Evolutionary conservation across 2,113 vertebrate genomes (phyloP).

Genomic region (Carassius carassius): DNA sequence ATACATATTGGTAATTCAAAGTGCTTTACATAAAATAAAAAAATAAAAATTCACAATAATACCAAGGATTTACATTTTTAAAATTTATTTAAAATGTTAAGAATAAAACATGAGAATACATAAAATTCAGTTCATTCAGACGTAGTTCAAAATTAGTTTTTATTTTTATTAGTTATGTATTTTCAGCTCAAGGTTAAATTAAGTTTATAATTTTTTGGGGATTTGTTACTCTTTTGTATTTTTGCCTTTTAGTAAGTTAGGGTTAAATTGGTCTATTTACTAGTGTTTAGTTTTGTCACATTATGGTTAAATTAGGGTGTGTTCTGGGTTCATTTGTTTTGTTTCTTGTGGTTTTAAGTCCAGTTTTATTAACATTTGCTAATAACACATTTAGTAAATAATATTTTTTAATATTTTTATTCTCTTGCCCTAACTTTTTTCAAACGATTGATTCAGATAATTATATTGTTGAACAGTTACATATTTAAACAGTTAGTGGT

Average conservation of each 20-base stretch:
- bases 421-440: neutral
- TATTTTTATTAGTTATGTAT: neutral
- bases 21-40: no score
- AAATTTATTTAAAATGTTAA: no score
- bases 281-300: neutral
- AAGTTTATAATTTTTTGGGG: neutral
- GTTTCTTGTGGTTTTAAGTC: neutral
- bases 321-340: neutral
- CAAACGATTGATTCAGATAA: neutral
- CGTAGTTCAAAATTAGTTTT: neutral
- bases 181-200: neutral
- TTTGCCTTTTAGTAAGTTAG: neutral
- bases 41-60: no score
- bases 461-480: neutral
- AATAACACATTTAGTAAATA: neutral
- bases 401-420: neutral
- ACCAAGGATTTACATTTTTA: no score
- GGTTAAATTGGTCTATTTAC: neutral
- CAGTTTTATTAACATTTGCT: neutral
- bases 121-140: no score
- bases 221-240: neutral
- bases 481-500: neutral
- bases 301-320: neutral
- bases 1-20: no score
- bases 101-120: no score